phyloP scores from a whole-genome alignment of 2,797 vertebrate species.

The Astyanax mexicanus region DNA sequence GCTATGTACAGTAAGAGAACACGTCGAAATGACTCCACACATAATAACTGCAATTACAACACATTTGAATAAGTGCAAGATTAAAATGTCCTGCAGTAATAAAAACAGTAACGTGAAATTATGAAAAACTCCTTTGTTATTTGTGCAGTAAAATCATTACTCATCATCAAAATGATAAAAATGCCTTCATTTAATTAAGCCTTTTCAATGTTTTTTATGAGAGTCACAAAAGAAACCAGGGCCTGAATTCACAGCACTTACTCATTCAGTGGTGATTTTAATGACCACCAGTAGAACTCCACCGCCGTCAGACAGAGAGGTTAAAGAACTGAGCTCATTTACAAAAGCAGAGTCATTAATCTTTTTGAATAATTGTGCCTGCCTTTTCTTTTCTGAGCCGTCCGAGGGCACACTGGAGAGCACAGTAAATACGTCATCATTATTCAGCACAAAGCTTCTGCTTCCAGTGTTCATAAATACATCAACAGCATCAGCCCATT shows the following conservation, averaged over 20 bases:
- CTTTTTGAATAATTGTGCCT: not conserved
- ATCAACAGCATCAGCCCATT: not conserved
- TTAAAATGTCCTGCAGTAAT: too few relatives aligned
- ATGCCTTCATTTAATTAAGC: too few relatives aligned
- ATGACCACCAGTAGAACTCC: not conserved
- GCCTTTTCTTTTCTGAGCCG: not conserved
- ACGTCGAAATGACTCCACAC: too few relatives aligned
- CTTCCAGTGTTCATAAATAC: not conserved
- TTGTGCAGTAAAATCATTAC: too few relatives aligned
- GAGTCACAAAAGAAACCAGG: not conserved
- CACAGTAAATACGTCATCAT: slow-evolving; percentile 2
- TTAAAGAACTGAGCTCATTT: not conserved
- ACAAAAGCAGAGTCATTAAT: not conserved
- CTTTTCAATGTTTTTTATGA: too few relatives aligned
- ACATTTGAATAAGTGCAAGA: too few relatives aligned
- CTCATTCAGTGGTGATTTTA: not conserved
- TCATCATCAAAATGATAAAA: too few relatives aligned
- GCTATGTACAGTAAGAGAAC: too few relatives aligned
- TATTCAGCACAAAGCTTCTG: not conserved
- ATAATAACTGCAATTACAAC: too few relatives aligned
- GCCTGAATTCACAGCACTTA: not conserved
- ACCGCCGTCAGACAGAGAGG: not conserved
- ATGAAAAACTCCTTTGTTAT: too few relatives aligned
- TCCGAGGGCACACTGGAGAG: not conserved
- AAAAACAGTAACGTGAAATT: too few relatives aligned